Percentiles rank a stretch among this genome's conserved stretches.
Evolutionary conservation across 2,888 invertebrate species (phyloP).

Genomic region (Myathropa florea): DNA sequence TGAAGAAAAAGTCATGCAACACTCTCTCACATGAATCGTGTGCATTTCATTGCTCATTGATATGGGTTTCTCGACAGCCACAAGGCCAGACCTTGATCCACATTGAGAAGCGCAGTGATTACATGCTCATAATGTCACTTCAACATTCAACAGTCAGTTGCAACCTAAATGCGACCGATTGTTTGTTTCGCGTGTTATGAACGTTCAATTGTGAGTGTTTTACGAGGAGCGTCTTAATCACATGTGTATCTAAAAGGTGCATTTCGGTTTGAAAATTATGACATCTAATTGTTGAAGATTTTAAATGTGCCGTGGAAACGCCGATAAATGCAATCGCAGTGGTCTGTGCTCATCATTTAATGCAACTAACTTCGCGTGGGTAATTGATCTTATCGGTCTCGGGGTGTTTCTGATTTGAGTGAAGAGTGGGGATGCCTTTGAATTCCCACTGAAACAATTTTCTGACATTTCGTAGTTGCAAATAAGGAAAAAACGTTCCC

Average conservation of each 20-base stretch:
- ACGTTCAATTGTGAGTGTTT: not conserved
- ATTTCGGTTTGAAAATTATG: not conserved
- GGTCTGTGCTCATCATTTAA: too few species aligned
- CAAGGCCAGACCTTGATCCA: constrained; percentile 48
- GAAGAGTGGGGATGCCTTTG: too few species aligned
- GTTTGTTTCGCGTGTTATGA: not conserved
- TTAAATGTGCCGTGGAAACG: too few species aligned
- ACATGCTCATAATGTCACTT: constrained; percentile 28
- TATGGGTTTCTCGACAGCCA: constrained; percentile 27
- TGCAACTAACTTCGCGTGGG: too few species aligned
- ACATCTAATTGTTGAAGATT: not conserved
- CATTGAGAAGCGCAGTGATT: constrained; percentile 9
- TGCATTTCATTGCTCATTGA: not conserved
- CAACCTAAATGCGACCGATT: constrained; percentile 23
- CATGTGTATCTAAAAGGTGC: too few species aligned
- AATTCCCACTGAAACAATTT: too few species aligned
- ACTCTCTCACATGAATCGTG: not conserved
- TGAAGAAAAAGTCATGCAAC: not conserved
- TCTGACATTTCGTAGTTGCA: too few species aligned
- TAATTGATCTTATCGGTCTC: too few species aligned
- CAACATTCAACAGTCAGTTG: not conserved
- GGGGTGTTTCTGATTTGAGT: too few species aligned
- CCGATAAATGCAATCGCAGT: too few species aligned
- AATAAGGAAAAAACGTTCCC: too few species aligned
- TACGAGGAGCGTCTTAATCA: not conserved